phyloP scores from a whole-genome alignment of 92 coral and sea anemone genomes.

The Siderastrea radians region DNA sequence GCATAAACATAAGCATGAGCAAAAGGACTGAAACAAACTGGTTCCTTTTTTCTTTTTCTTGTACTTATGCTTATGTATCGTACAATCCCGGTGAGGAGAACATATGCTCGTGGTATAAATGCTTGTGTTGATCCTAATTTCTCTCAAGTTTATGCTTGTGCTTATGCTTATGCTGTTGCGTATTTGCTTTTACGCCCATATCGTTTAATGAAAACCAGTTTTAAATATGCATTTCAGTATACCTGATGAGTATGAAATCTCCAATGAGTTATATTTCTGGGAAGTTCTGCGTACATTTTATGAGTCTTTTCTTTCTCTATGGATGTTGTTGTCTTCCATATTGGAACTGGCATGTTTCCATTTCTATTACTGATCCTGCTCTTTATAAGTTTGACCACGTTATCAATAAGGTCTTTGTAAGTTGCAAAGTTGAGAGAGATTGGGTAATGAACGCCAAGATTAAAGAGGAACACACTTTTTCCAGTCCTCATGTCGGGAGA shows the following conservation, averaged over 20 bases:
- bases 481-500: conserved; percentile 47
- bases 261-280: conserved; percentile 41
- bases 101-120: too few relatives aligned
- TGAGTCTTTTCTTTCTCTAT: conserved; percentile 67
- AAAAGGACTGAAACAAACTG: too few relatives aligned
- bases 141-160: too few relatives aligned
- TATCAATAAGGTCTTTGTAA: conserved; percentile 55
- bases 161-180: too few relatives aligned
- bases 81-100: too few relatives aligned
- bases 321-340: conserved; percentile 79
- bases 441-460: conserved; percentile 73
- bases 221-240: neutral
- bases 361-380: neutral
- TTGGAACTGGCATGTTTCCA: conserved; percentile 22
- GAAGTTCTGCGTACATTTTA: conserved; percentile 20
- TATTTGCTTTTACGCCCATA: too few relatives aligned
- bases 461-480: conserved; percentile 65
- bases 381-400: conserved; percentile 43
- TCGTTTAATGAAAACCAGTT: neutral
- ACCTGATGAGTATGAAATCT: conserved; percentile 89
- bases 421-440: conserved; percentile 63
- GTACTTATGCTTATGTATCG: too few relatives aligned
- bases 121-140: too few relatives aligned
- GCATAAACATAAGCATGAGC: too few relatives aligned
- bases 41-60: too few relatives aligned